Percentiles rank a stretch among this genome's conserved stretches.
Conservation (phyloP, 1,140 invertebrate genomes). For the Diuraphis noxia region DNA sequence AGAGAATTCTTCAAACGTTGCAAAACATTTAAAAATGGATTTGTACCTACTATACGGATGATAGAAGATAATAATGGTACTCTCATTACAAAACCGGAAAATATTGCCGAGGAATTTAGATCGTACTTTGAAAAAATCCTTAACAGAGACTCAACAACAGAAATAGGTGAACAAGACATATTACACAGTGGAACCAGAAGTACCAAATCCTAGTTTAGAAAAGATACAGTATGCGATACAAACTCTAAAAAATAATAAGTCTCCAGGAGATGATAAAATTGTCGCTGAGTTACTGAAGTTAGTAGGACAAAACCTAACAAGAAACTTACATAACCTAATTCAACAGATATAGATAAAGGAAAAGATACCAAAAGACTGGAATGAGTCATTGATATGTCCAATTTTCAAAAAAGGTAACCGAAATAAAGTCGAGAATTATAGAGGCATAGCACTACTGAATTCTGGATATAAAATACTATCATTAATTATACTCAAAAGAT, state of each 20-base stretch:
- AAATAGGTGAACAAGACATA: not conserved
- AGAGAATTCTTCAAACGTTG: constrained; percentile 33
- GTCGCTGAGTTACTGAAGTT: not conserved
- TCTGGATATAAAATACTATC: too few species aligned
- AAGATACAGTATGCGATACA: not conserved
- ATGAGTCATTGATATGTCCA: constrained; percentile 12
- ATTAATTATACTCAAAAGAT: too few species aligned
- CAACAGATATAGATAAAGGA: constrained; percentile 41
- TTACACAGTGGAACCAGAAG: not conserved
- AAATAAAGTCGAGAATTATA: too few species aligned
- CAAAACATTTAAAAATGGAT: constrained; percentile 24
- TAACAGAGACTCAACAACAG: constrained; percentile 9
- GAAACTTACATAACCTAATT: constrained; percentile 36
- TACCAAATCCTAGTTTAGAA: not conserved
- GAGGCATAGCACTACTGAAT: too few species aligned
- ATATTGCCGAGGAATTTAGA: constrained; percentile 20
- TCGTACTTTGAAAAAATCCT: not conserved
- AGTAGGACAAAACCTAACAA: constrained; percentile 32
- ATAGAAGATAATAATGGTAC: constrained; percentile 35
- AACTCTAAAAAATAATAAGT: constrained; percentile 15
- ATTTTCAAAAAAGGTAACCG: constrained; percentile 38
- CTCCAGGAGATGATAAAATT: constrained; percentile 8
- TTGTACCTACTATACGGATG: not conserved
- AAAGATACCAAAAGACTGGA: constrained; percentile 48
- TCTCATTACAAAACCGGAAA: constrained; percentile 24